phyloP scores from a whole-genome alignment of 2,888 invertebrate species.

The Hybos culiciformis region DNA sequence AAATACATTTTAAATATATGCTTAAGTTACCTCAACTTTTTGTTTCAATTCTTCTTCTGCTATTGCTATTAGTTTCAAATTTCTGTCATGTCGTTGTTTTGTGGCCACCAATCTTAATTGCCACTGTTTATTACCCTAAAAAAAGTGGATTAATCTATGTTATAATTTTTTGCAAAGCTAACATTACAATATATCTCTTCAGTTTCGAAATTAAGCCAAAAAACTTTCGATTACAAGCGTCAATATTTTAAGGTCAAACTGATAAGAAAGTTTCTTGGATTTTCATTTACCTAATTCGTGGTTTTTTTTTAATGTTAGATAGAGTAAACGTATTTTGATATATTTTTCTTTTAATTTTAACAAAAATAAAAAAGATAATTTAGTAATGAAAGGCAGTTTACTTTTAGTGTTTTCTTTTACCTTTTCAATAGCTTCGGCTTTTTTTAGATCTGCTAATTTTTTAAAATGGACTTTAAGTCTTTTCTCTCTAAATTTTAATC shows the following conservation, averaged over 20 bases:
- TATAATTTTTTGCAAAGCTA: too few relatives aligned
- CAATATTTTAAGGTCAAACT: too few relatives aligned
- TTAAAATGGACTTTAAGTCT: slow-evolving; percentile 23
- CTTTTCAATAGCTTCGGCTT: slow-evolving; percentile 3
- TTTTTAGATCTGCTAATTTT: slow-evolving; percentile 12
- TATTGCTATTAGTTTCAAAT: background rate
- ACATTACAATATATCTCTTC: too few relatives aligned
- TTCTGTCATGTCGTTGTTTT: background rate
- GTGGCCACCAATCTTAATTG: too few relatives aligned
- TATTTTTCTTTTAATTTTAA: slow-evolving; percentile 4
- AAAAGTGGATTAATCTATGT: too few relatives aligned
- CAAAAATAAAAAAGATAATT: background rate
- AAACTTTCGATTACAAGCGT: too few relatives aligned
- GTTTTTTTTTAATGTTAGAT: too few relatives aligned
- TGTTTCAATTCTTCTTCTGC: background rate
- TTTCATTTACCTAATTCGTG: too few relatives aligned
- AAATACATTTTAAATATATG: background rate
- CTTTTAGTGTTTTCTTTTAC: slow-evolving; percentile 17
- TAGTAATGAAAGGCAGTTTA: slow-evolving; percentile 11
- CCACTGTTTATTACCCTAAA: too few relatives aligned
- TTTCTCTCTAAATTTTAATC: slow-evolving; percentile 26
- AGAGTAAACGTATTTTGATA: slow-evolving; percentile 1
- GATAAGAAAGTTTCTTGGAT: too few relatives aligned
- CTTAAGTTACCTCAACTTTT: slow-evolving; percentile 6
- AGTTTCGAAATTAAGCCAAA: too few relatives aligned